A percentile compares a stretch with the other conserved stretches of the same genome.
These are phyloP conservation scores for Microtus ochrogaster DNA, from an alignment of 2,113 vertebrate species.

Conservation along the genomic window DNA sequence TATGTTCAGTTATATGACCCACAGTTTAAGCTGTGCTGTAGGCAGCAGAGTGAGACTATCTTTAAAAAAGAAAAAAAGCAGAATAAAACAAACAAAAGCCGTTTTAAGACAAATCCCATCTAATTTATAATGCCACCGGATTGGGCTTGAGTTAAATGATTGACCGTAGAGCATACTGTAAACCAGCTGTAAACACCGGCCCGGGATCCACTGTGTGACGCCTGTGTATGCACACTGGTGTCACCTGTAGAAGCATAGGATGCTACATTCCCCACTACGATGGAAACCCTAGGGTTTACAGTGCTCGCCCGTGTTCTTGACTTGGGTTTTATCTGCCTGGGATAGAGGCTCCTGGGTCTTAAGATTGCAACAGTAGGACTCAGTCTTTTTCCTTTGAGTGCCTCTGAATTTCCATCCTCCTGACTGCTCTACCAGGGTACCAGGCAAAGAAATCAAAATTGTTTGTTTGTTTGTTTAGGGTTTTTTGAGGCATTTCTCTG, in stretches of 20 bases:
- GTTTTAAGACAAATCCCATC: neutral
- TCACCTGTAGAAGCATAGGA: neutral
- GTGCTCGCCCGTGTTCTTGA: neutral
- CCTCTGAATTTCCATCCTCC: neutral
- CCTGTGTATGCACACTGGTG: neutral
- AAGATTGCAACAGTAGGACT: neutral
- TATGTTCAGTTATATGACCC: neutral
- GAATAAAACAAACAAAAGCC: neutral
- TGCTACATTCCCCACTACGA: neutral
- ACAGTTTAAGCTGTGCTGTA: neutral
- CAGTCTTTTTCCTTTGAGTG: neutral
- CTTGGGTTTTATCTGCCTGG: neutral
- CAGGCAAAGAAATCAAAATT: neutral
- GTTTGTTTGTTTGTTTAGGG: neutral
- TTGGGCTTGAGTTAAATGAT: neutral
- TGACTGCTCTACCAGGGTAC: neutral
- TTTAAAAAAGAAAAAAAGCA: neutral
- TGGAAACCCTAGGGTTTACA: neutral
- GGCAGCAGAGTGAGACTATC: neutral
- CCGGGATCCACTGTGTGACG: neutral
- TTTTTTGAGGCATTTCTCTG: neutral
- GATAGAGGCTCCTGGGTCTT: neutral
- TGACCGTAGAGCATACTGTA: neutral
- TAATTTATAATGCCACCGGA: neutral
- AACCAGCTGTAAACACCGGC: neutral